phyloP scores from a whole-genome alignment of 30 jellyfish, hydroid and myxozoan species.

The Phacellophora camtschatica region DNA sequence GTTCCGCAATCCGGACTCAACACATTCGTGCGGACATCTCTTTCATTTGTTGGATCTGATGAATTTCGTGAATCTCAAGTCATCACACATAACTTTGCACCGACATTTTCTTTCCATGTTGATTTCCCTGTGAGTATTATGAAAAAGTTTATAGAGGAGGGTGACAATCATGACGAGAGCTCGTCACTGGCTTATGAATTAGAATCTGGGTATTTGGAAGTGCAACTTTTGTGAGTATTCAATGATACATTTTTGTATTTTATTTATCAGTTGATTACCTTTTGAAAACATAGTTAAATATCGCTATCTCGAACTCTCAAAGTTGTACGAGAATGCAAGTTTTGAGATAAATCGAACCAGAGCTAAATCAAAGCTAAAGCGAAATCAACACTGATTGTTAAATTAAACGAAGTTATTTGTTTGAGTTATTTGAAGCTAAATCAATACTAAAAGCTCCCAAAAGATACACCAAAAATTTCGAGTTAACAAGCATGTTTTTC shows the following conservation, averaged over 20 bases:
- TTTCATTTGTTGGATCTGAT: conserved; percentile 54
- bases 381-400: too few relatives aligned
- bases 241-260: not conserved
- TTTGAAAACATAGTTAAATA: too few relatives aligned
- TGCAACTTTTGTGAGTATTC: conserved; percentile 69
- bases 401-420: too few relatives aligned
- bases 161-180: conserved; percentile 18
- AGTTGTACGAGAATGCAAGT: too few relatives aligned
- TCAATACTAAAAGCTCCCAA: too few relatives aligned
- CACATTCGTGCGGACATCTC: conserved; percentile 40
- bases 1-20: conserved; percentile 33
- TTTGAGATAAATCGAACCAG: too few relatives aligned
- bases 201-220: conserved; percentile 49
- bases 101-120: conserved; percentile 69
- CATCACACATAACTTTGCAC: conserved; percentile 61
- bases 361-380: too few relatives aligned
- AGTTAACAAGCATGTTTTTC: too few relatives aligned
- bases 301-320: too few relatives aligned
- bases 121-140: conserved; percentile 72
- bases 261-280: too few relatives aligned
- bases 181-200: conserved; percentile 63
- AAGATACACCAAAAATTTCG: too few relatives aligned
- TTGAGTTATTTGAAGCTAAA: too few relatives aligned
- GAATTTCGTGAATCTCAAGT: conserved; percentile 41
- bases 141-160: conserved; percentile 14